A percentile compares a stretch with the other conserved stretches of the same genome.
Evolutionary conservation across 2,797 vertebrate species (phyloP).

Genomic region (Paguma larvata): DNA sequence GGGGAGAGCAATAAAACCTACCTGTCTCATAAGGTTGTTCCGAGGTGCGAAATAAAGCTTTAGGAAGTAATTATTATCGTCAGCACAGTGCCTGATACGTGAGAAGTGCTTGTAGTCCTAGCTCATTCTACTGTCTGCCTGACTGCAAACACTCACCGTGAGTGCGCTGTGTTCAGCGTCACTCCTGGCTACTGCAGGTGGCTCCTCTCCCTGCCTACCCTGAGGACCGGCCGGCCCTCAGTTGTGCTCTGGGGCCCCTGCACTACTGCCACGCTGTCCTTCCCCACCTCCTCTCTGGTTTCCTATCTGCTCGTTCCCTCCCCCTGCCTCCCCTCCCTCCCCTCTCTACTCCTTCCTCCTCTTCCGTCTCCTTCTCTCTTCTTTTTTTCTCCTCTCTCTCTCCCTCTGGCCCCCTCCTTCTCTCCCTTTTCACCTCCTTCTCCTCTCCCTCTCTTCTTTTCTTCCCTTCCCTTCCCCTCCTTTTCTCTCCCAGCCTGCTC

Average conservation of each 20-base stretch:
- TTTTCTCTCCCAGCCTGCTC: accelerated
- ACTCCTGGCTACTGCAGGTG: too few relatives aligned
- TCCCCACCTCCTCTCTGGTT: not conserved
- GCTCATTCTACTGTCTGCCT: not conserved
- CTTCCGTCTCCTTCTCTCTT: too few relatives aligned
- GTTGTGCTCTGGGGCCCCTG: not conserved
- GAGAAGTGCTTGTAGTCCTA: too few relatives aligned
- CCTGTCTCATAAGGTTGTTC: not conserved
- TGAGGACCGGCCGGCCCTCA: accelerated
- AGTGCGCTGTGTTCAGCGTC: not conserved
- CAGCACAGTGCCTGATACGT: not conserved
- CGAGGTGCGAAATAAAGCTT: not conserved
- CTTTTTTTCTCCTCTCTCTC: not conserved
- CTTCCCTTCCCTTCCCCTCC: too few relatives aligned
- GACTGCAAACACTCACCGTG: not conserved
- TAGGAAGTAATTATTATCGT: not conserved
- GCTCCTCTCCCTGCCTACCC: not conserved
- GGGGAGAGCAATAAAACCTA: too few relatives aligned
- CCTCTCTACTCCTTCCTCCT: not conserved
- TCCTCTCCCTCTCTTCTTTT: not conserved
- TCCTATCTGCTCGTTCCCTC: not conserved
- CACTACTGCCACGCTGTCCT: too few relatives aligned
- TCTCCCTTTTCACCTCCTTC: too few relatives aligned
- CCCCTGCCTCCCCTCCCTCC: not conserved
- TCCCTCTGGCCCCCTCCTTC: not conserved